These are phyloP conservation scores for Megaceryle torquata DNA, from an alignment of 2,113 vertebrate species.

Conservation along the genomic window DNA sequence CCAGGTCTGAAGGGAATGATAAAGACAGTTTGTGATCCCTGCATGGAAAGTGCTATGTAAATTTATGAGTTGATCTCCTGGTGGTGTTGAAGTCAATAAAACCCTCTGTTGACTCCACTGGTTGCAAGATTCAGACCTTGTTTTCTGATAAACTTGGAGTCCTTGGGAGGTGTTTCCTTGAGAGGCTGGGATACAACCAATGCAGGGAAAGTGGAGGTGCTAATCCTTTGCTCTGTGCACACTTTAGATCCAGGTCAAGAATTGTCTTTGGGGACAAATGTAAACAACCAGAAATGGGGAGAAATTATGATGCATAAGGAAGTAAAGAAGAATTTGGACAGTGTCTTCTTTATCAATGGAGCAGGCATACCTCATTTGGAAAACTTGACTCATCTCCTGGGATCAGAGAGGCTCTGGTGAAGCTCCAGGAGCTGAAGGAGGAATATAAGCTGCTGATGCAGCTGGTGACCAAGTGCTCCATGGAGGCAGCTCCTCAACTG, in stretches of 20 bases:
- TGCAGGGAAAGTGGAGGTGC: neutral
- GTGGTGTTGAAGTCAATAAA: neutral
- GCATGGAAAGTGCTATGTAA: neutral
- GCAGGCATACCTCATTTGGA: neutral
- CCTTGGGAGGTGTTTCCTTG: neutral
- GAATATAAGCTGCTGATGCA: accelerated
- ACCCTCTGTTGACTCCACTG: neutral
- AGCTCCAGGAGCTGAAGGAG: neutral
- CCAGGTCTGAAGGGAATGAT: neutral
- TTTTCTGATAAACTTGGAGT: neutral
- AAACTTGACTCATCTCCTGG: neutral
- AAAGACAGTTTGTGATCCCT: neutral
- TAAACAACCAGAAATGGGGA: neutral
- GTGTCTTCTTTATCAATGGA: neutral
- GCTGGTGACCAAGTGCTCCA: neutral
- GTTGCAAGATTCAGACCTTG: neutral
- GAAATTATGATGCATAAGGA: neutral
- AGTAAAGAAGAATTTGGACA: neutral
- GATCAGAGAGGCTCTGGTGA: neutral
- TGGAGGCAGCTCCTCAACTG: neutral
- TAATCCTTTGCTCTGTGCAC: neutral
- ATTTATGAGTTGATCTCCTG: neutral
- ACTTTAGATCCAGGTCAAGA: neutral
- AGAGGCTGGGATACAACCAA: neutral
- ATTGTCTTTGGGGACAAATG: neutral